phyloP scores from a whole-genome alignment of 2,888 invertebrate genomes.

The Subacronicta megacephala region DNA sequence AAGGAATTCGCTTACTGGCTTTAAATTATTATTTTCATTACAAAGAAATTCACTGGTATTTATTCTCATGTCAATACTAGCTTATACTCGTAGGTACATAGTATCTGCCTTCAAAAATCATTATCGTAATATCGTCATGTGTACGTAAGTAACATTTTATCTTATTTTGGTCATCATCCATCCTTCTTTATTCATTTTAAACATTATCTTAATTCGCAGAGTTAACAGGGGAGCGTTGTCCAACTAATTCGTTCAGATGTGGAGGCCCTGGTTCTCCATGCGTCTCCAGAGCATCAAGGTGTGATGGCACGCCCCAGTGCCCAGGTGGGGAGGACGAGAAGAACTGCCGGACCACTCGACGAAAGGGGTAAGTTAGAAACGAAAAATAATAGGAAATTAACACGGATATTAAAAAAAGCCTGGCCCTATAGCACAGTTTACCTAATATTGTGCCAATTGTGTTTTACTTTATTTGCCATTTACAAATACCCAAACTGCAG shows the following conservation, averaged over 20 bases:
- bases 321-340: slow-evolving; percentile 94
- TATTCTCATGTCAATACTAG: too few species aligned
- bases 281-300: slow-evolving; percentile 94
- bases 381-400: not conserved
- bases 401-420: too few species aligned
- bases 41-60: too few species aligned
- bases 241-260: slow-evolving; percentile 93
- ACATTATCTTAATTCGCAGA: slow-evolving; percentile 61
- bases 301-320: slow-evolving; percentile 94
- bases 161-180: not conserved
- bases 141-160: not conserved
- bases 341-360: slow-evolving; percentile 90
- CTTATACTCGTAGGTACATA: too few species aligned
- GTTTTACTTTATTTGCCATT: too few species aligned
- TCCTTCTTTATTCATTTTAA: not conserved
- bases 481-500: too few species aligned
- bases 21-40: too few species aligned
- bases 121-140: too few species aligned
- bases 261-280: slow-evolving; percentile 91
- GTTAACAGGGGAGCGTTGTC: slow-evolving; percentile 89
- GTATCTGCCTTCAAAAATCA: too few species aligned
- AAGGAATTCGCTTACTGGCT: too few species aligned
- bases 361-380: slow-evolving; percentile 80
- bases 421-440: too few species aligned
- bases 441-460: too few species aligned